These are phyloP conservation scores for Coregonus sp. DNA, from an alignment of 2,797 vertebrate species.

Conservation along the genomic window DNA sequence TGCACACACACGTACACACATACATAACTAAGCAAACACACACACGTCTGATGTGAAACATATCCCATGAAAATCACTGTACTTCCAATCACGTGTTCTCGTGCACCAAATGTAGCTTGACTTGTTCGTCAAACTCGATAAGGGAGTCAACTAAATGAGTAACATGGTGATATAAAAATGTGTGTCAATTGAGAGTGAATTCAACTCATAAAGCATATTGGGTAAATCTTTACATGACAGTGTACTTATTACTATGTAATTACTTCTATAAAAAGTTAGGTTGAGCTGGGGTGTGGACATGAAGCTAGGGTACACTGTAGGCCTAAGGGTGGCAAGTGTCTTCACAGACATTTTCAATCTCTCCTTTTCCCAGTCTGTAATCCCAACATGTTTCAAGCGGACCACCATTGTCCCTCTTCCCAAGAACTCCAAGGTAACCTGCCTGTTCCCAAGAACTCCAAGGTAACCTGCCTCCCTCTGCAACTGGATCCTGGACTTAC, in stretches of 20 bases:
- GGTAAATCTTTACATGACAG: not conserved
- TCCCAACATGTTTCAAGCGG: too few relatives aligned
- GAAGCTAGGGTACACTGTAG: too few relatives aligned
- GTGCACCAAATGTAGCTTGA: not conserved
- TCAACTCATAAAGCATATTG: not conserved
- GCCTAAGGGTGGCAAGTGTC: too few relatives aligned
- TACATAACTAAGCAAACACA: not conserved
- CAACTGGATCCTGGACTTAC: too few relatives aligned
- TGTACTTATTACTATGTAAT: not conserved
- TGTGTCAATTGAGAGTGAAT: not conserved
- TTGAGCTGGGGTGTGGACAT: too few relatives aligned
- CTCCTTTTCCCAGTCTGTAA: too few relatives aligned
- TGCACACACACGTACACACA: not conserved
- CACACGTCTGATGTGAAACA: not conserved
- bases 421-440: too few relatives aligned
- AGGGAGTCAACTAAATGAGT: not conserved
- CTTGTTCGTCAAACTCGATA: not conserved
- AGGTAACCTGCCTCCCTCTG: too few relatives aligned
- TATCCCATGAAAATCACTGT: not conserved
- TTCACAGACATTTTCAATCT: too few relatives aligned
- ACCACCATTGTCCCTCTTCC: too few relatives aligned
- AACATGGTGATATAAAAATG: not conserved
- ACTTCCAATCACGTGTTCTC: not conserved
- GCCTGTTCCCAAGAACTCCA: too few relatives aligned
- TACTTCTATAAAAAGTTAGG: too few relatives aligned